Percentiles rank a stretch among this genome's conserved stretches.
Conservation (phyloP, 2,888 invertebrate genomes). For the Microctonus hyperodae region DNA sequence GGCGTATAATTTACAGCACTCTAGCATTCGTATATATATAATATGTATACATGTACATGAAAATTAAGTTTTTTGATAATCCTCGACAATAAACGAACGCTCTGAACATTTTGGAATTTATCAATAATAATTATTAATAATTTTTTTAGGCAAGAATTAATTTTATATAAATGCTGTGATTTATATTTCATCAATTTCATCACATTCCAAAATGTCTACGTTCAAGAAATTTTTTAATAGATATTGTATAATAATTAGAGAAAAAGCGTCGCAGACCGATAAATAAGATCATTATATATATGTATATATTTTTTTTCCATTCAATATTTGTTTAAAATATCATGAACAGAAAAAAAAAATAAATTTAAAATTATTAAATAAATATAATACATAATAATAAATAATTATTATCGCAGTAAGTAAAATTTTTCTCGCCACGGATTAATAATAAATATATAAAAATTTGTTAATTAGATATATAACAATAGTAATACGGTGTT, state of each 20-base stretch:
- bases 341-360: neutral
- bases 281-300: neutral
- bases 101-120: constrained; percentile 16
- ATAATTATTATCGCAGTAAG: neutral
- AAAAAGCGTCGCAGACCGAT: constrained; percentile 12
- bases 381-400: neutral
- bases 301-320: neutral
- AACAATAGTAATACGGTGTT: constrained; percentile 37
- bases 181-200: neutral
- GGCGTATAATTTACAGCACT: constrained; percentile 63
- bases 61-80: constrained; percentile 22
- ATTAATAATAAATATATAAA: constrained; percentile 11
- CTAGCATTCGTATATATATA: constrained; percentile 59
- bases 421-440: neutral
- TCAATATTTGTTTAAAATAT: neutral
- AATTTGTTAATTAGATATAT: constrained; percentile 39
- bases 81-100: constrained; percentile 8
- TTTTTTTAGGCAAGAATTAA: no score
- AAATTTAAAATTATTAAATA: neutral
- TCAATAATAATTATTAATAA: neutral
- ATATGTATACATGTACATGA: constrained; percentile 15
- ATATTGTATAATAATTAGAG: neutral
- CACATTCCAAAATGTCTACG: constrained; percentile 9
- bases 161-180: neutral
- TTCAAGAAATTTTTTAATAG: neutral